Base-by-base conservation (phyloP, 2,888 invertebrate species). In the Drosophila leonis region DNA sequence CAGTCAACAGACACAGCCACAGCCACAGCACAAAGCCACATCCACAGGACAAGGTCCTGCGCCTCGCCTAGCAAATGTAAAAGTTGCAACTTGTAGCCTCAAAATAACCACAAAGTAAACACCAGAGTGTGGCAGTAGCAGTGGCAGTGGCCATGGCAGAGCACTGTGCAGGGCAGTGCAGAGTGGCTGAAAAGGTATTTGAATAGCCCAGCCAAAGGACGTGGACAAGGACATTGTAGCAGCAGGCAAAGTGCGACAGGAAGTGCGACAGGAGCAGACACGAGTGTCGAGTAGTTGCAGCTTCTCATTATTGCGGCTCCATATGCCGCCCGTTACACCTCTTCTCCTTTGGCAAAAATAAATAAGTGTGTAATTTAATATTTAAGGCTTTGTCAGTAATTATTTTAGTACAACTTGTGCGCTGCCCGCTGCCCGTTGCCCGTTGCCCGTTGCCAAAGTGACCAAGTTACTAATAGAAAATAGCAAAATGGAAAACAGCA, bases 21-120 rank as follows among this genome's bases (percentile, higher is more conserved):
- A 65, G 59, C 65, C 62, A 51, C 62, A 68, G 46, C 57, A 65
- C 48, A 62, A 69, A 57, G 55, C 62, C 68, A 62, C 42, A 51
- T 56, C 46, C 49, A 39, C 49, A 42, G 55, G 65, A 56, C 64
- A 63, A 24, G 29, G 48, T 67, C 46, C 59, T 68, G 31, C 33
- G 66, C 46, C 52, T 51, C 70, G 49, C 49, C 73, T 66, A 49
- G 76, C 74, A 70, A 80, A 74, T 83, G 83, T 75, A 77, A 87
- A 89, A 89, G 82, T 87, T 84, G 88, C 89, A 89, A 82, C 82
- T 87, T 77, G 88, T 78, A 87, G 82, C 89, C 86, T 75, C 88
- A 89, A 86, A 89, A 86, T 87, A 86, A 79, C 90, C 90, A 79
- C 86, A 87, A 89, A 89, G 90, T 87, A 87, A 87, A 87, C 86